A percentile compares a stretch with the other conserved stretches of the same genome.
These are phyloP conservation scores for Drosophila varians DNA, from an alignment of 1,140 invertebrate genomes.

Conservation along the genomic window DNA sequence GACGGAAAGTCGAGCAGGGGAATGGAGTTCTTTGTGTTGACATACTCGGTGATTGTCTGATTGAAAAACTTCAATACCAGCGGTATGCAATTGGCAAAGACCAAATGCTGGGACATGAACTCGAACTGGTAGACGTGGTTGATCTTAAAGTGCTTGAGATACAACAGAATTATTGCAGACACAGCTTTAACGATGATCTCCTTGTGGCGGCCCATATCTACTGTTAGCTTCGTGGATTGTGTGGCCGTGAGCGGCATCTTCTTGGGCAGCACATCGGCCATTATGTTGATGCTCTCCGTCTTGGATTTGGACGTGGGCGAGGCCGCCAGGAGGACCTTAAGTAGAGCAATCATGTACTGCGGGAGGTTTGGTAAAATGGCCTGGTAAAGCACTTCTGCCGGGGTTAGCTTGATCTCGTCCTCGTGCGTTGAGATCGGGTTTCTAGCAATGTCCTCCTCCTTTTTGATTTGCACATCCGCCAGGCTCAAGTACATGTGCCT, in stretches of 20 bases:
- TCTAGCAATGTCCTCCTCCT: conserved; percentile 92
- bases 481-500: conserved; percentile 93
- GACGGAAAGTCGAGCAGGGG: conserved; percentile 97
- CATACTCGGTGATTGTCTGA: conserved; percentile 98
- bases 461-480: conserved; percentile 92
- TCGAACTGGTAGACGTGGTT: conserved; percentile 99
- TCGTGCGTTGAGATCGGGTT: conserved; percentile 92
- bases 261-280: conserved; percentile 98
- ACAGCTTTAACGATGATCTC: conserved; percentile 99
- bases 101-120: conserved; percentile 99
- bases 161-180: conserved; percentile 95
- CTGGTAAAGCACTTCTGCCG: conserved; percentile 95
- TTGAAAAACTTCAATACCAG: conserved; percentile 99
- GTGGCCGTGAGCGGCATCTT: conserved; percentile 98
- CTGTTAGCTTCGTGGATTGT: conserved; percentile 98
- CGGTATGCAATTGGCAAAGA: conserved; percentile 99
- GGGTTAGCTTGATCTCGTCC: conserved; percentile 89
- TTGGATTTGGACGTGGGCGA: conserved; percentile 99
- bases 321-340: conserved; percentile 98
- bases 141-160: conserved; percentile 99
- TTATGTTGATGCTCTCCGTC: conserved; percentile 99
- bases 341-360: conserved; percentile 97
- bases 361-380: conserved; percentile 96
- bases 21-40: conserved; percentile 97
- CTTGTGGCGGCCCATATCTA: conserved; percentile 99